Conservation (phyloP, 2,113 vertebrate genomes). For the Lichenostomus cassidix region DNA sequence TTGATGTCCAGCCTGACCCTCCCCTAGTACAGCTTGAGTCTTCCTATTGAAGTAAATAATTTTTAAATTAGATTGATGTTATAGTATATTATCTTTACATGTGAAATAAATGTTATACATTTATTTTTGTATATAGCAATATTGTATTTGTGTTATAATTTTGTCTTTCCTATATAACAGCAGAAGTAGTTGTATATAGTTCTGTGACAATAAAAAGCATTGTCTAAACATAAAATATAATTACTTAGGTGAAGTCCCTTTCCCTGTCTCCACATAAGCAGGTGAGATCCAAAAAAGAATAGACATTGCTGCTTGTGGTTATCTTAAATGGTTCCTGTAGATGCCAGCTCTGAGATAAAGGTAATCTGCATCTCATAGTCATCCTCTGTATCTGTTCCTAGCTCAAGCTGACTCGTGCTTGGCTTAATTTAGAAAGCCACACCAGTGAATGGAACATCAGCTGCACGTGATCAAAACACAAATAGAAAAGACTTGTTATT, state of each 20-base stretch:
- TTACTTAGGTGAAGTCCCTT: not conserved
- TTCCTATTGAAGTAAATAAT: not conserved
- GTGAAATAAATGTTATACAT: not conserved
- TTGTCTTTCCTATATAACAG: not conserved
- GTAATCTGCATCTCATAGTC: not conserved
- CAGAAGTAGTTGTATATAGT: not conserved
- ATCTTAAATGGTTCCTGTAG: not conserved
- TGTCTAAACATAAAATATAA: not conserved
- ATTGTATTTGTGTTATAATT: not conserved
- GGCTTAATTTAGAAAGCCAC: not conserved
- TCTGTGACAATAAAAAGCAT: not conserved
- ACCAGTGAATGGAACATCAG: not conserved
- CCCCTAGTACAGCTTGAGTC: not conserved
- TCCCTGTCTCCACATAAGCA: not conserved
- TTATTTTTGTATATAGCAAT: not conserved
- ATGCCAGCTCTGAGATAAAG: not conserved
- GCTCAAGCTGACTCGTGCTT: not conserved
- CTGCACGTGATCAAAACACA: not conserved
- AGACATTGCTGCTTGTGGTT: not conserved
- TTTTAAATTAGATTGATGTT: not conserved
- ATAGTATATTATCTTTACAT: not conserved
- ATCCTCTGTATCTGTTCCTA: not conserved
- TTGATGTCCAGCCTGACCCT: not conserved
- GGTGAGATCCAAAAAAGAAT: not conserved
- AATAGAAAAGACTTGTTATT: not conserved